Evolutionary conservation across 1,140 invertebrate species (phyloP), one percentile per base, ranked within the genome.

Genomic region (Chironomus tepperi): DNA sequence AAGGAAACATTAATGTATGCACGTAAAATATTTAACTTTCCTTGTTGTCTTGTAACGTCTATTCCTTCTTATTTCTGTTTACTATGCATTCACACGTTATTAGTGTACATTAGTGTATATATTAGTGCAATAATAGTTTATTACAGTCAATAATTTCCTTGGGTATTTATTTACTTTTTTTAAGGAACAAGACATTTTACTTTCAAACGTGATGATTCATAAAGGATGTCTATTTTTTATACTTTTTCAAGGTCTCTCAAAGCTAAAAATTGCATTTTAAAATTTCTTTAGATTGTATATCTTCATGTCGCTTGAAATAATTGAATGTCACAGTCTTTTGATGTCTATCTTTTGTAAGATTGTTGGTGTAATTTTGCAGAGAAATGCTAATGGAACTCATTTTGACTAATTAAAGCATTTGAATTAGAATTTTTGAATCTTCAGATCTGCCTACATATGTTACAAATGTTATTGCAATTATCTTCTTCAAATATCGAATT

Each of bases 21-120:
- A 57, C n/a, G n/a, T 57, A 34, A 34, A 34, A n/a, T 57, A 57
- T 57, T 57, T 57, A 57, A 57, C 43, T 57, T 57, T 57, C 24
- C 24, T 34, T 34, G 24, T 34, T 34, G 1, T 34, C 24, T 34
- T 34, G 24, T 34, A 34, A 34, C 24, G 24, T 34, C 5, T 5
- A 2, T 34, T 34, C 24, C 24, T 34, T 34, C 24, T 57, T 12
- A 57, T 57, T 57, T 57, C 47, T 57, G 47, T 57, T 57, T 57
- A 57, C 47, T 57, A 57, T 57, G 47, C 47, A 57, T 57, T 57
- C 47, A 57, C 47, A 57, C 47, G n/a, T 57, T 57, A 57, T 57
- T 57, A 34, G 24, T 34, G 24, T 34, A 34, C 47, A 57, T 57
- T 57, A 57, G 12, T 57, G 24, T 57, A 15, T 57, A n/a, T n/a